phyloP scores from a whole-genome alignment of 2,113 vertebrate genomes.

The Pterocles orientalis region DNA sequence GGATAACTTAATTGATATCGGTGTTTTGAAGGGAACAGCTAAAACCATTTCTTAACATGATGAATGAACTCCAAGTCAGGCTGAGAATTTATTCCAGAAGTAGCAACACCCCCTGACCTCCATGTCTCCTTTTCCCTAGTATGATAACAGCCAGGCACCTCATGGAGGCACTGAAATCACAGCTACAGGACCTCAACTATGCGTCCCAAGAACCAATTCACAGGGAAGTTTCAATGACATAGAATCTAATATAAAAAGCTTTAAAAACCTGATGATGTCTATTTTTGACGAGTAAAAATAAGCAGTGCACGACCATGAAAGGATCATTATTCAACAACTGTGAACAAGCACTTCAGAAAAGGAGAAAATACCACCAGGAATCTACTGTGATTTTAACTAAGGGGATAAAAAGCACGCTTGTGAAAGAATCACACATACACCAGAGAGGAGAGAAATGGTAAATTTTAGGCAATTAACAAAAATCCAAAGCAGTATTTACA shows the following conservation, averaged over 20 bases:
- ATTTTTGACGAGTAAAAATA: background rate
- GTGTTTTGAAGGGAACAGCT: slow-evolving; percentile 12
- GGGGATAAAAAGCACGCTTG: background rate
- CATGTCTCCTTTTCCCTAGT: background rate
- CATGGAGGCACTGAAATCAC: background rate
- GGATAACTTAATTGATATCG: background rate
- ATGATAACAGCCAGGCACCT: background rate
- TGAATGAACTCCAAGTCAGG: background rate
- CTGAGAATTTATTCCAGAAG: background rate
- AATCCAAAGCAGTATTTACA: background rate
- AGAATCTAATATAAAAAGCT: background rate
- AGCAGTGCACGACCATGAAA: background rate
- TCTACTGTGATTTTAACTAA: background rate
- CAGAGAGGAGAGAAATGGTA: background rate
- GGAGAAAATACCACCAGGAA: background rate
- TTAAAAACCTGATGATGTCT: background rate
- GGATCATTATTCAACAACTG: background rate
- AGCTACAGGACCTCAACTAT: background rate
- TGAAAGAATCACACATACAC: background rate
- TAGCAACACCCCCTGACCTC: background rate
- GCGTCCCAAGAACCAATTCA: background rate
- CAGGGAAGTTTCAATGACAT: background rate
- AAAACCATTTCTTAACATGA: slow-evolving; percentile 8
- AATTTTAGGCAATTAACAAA: background rate
- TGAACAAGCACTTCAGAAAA: background rate